These are phyloP conservation scores for Pogona vitticeps DNA, from an alignment of 2,113 vertebrate genomes.

Conservation along the genomic window DNA sequence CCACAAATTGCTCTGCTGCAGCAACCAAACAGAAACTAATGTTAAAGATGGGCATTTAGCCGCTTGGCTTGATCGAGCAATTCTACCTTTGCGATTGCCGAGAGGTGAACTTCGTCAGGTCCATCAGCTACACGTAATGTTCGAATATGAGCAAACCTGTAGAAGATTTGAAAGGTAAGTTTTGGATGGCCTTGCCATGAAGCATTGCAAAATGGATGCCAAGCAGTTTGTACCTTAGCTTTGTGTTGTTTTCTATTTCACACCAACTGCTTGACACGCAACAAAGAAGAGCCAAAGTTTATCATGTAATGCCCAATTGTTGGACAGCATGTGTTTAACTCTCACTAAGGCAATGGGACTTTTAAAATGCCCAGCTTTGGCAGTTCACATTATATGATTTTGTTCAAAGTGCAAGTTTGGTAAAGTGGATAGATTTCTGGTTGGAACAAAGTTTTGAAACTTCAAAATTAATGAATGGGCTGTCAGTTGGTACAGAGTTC, in stretches of 20 bases:
- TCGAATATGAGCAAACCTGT: slow-evolving; percentile 82
- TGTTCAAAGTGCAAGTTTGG: not conserved
- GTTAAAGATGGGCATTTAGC: slow-evolving; percentile 80
- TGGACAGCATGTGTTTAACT: not conserved
- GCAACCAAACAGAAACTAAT: not conserved
- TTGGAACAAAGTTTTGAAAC: not conserved
- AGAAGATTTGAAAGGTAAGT: not conserved
- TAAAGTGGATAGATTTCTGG: not conserved
- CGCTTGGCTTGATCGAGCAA: slow-evolving; percentile 81
- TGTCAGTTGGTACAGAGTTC: no score
- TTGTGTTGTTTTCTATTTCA: not conserved
- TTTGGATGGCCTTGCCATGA: not conserved
- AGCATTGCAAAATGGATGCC: not conserved
- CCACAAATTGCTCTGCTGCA: no score
- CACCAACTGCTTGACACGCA: not conserved
- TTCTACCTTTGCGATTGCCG: slow-evolving; percentile 84
- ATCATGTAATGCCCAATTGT: not conserved
- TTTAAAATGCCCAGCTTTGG: not conserved
- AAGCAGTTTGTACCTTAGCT: not conserved
- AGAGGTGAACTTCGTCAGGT: slow-evolving; percentile 94
- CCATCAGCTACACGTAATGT: slow-evolving; percentile 88
- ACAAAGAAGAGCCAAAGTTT: not conserved
- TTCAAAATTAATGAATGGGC: not conserved
- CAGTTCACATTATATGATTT: not conserved
- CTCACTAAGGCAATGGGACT: not conserved